A percentile compares a stretch with the other conserved stretches of the same genome.
phyloP scores from a whole-genome alignment of 2,888 invertebrate genomes.

The Patella caerulea region DNA sequence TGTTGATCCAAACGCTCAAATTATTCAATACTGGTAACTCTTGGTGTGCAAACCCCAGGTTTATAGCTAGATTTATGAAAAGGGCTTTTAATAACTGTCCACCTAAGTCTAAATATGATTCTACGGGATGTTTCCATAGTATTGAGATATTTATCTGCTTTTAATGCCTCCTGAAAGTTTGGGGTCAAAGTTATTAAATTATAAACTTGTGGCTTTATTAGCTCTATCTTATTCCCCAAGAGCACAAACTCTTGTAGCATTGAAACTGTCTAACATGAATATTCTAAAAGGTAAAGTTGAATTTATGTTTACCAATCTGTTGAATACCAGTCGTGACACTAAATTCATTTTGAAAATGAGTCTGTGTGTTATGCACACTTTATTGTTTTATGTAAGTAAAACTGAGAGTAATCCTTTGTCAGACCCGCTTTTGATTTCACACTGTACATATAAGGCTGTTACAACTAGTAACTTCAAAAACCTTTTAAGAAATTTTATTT shows the following conservation, averaged over 20 bases:
- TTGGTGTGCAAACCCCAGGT: neutral
- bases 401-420: neutral
- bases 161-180: slow-evolving; percentile 26
- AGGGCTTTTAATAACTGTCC: slow-evolving; percentile 30
- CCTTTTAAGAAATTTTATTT: neutral
- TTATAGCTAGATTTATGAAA: slow-evolving; percentile 28
- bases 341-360: too few relatives aligned
- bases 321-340: slow-evolving; percentile 27
- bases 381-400: neutral
- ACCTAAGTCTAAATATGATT: slow-evolving; percentile 31
- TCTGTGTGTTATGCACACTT: slow-evolving; percentile 26
- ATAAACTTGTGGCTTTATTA: slow-evolving; percentile 27
- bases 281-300: slow-evolving; percentile 16
- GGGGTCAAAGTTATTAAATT: slow-evolving; percentile 26
- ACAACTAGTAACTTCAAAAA: neutral
- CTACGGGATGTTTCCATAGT: slow-evolving; percentile 35
- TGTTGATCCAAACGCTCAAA: neutral
- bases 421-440: neutral
- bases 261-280: slow-evolving; percentile 27
- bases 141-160: slow-evolving; percentile 23
- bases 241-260: too few relatives aligned
- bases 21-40: neutral
- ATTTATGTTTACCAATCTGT: slow-evolving; percentile 32
- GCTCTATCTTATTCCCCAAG: slow-evolving; percentile 29
- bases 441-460: neutral